A percentile compares a stretch with the other conserved stretches of the same genome.
phyloP scores from a whole-genome alignment of 2,113 vertebrate species.

The Corythoichthys haematopterus region DNA sequence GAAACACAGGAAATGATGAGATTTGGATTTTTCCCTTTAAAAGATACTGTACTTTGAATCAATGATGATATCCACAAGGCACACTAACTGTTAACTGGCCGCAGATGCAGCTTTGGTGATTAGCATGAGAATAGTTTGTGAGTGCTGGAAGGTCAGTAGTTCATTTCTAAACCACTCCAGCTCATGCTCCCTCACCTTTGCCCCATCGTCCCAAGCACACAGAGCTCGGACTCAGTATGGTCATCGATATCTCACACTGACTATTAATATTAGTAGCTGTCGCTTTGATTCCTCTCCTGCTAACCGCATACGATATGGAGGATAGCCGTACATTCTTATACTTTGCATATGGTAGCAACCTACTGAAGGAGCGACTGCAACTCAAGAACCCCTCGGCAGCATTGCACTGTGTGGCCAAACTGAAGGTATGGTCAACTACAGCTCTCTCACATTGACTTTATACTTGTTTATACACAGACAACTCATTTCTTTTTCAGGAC shows the following conservation, averaged over 20 bases:
- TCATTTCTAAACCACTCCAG: slow-evolving; percentile 21
- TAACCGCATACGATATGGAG: slow-evolving; percentile 30
- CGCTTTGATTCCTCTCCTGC: slow-evolving; percentile 3
- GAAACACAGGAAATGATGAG: not conserved
- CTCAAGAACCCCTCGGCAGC: slow-evolving; percentile 67
- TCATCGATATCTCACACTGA: not conserved
- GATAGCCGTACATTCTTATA: slow-evolving; percentile 60
- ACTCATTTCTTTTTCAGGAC: slow-evolving; percentile 64
- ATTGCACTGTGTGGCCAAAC: slow-evolving; percentile 56
- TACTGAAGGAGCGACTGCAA: slow-evolving; percentile 69
- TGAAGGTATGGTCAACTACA: slow-evolving; percentile 50
- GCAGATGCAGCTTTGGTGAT: slow-evolving; percentile 35
- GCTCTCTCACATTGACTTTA: not conserved
- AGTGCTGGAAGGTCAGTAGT: slow-evolving; percentile 32
- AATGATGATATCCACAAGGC: not conserved
- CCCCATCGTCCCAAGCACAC: slow-evolving; percentile 13
- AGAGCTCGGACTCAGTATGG: slow-evolving; percentile 14
- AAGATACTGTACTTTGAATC: not conserved
- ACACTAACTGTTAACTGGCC: not conserved
- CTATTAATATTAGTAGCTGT: not conserved
- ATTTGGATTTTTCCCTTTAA: not conserved
- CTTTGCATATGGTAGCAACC: slow-evolving; percentile 72
- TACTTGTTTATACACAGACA: not conserved
- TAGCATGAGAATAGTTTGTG: slow-evolving; percentile 59
- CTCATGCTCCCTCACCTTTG: slow-evolving; percentile 19